These are phyloP conservation scores for Drosophila pseudotalamancana DNA, from an alignment of 2,888 invertebrate genomes.

Conservation along the genomic window DNA sequence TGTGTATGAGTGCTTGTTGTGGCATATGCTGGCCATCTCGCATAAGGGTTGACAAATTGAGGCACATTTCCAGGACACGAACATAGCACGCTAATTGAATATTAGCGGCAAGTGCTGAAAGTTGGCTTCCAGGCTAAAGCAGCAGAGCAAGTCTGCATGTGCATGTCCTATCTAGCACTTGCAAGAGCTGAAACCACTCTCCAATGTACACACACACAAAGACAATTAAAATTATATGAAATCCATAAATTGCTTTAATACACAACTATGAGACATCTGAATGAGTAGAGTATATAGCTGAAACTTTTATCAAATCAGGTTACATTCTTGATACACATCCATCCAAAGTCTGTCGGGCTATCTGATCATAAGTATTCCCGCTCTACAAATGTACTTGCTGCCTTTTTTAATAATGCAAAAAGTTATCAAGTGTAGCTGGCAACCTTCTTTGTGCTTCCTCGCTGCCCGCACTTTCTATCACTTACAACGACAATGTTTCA, in stretches of 20 bases:
- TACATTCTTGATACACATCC: too few relatives aligned
- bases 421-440: not conserved
- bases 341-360: too few relatives aligned
- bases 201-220: conserved; percentile 19
- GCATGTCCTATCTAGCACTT: conserved; percentile 64
- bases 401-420: not conserved
- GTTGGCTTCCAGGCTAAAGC: conserved; percentile 17
- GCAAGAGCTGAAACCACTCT: conserved; percentile 11
- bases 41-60: conserved; percentile 73
- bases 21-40: conserved; percentile 52
- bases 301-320: too few relatives aligned
- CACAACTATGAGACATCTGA: too few relatives aligned
- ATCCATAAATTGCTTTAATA: conserved; percentile 26
- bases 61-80: conserved; percentile 62
- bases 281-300: too few relatives aligned
- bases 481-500: conserved; percentile 58
- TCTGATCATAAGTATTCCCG: too few relatives aligned
- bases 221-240: not conserved
- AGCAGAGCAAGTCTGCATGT: conserved; percentile 19
- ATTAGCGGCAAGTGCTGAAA: conserved; percentile 67
- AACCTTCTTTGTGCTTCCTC: not conserved
- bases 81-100: conserved; percentile 69
- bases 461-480: conserved; percentile 1
- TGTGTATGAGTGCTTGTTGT: conserved; percentile 21
- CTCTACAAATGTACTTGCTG: not conserved